Evolutionary conservation across 2,113 vertebrate genomes (phyloP).

Genomic region (Osmerus eperlanus): DNA sequence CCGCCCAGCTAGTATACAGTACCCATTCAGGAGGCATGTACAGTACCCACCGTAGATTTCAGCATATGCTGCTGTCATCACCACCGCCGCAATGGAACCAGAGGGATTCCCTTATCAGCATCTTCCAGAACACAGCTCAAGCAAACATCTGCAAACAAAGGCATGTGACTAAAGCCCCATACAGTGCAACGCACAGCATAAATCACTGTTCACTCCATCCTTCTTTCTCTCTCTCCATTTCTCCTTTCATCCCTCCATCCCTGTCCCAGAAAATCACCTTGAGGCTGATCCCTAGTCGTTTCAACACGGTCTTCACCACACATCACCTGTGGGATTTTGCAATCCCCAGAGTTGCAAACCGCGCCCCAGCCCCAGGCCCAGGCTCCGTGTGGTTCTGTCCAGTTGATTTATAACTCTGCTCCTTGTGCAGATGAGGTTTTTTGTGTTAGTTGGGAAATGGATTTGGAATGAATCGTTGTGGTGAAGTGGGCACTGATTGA

Average conservation of each 20-base stretch:
- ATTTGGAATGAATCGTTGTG: conserved; percentile 24
- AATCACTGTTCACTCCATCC: conserved; percentile 44
- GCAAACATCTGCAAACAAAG: conserved; percentile 36
- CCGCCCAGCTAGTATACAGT: not conserved
- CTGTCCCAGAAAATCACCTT: conserved; percentile 50
- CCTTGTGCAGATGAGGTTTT: conserved; percentile 8
- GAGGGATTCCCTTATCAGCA: conserved; percentile 50
- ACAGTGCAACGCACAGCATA: conserved; percentile 32
- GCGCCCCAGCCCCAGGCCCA: not conserved
- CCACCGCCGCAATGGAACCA: conserved; percentile 10
- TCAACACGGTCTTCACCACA: conserved; percentile 14
- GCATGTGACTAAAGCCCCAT: conserved; percentile 20
- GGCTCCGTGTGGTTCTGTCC: not conserved
- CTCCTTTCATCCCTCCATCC: conserved; percentile 20
- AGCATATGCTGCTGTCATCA: conserved; percentile 22
- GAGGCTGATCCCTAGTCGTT: conserved; percentile 24
- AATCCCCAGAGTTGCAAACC: conserved; percentile 39
- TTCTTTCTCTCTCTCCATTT: conserved; percentile 20
- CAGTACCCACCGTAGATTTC: conserved; percentile 6
- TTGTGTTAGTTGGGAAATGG: conserved; percentile 8
- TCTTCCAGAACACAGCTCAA: conserved; percentile 41
- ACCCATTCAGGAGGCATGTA: no score
- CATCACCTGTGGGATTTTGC: conserved; percentile 38
- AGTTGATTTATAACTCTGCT: conserved; percentile 26
- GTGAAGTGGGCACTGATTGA: conserved; percentile 1